Base-by-base conservation (phyloP, 2,888 invertebrate genomes). In the Agrypnus murinus region DNA sequence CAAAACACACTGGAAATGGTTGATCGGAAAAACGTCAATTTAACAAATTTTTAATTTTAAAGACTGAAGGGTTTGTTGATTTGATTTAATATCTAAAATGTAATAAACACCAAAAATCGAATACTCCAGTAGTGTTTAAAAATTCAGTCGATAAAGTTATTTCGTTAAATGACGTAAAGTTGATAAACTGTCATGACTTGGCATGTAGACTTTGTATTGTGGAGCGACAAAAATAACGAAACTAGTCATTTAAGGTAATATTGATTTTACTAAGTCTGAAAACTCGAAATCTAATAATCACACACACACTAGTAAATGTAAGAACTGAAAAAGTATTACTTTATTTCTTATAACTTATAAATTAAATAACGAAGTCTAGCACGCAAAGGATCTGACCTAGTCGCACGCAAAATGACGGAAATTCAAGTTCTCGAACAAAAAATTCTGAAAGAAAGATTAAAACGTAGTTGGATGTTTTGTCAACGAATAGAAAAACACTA, bases 161-260 rank as follows among this genome's bases (percentile, higher is more conserved):
- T 50, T 32, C 7, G 12, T 12, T 50, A 48, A 48, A 10, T 19
- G 10, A 25, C 10, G 25, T 48, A 19, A 10, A 14, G 14, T 10
- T 46, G 46, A 46, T 12, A 14, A 31, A 10, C 50, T 12, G 32
- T 5, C 12, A 50, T 12, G 31, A 50, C 31, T 50, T 50, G 5
- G 25, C 50, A 25, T 31, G 12, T 50, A 50, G 31, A 50, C 31
- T 50, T 50, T 50, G n/a, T 31, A 50, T 50, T 31, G 10, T 8
- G 10, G 9, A 50, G 14, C 32, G 50, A 50, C 19, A 25, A 31
- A 50, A 32, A 50, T 50, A 50, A n/a, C 50, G 12, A 25, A 25
- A 48, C 50, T 31, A 50, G 50, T 50, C 50, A 50, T 50, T 50
- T n/a, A 31, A 25, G 10, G 7, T 12, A 12, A 31, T 50, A 50